These are phyloP conservation scores for Heliconius charithonia DNA, from an alignment of 2,888 invertebrate species.

Conservation along the genomic window DNA sequence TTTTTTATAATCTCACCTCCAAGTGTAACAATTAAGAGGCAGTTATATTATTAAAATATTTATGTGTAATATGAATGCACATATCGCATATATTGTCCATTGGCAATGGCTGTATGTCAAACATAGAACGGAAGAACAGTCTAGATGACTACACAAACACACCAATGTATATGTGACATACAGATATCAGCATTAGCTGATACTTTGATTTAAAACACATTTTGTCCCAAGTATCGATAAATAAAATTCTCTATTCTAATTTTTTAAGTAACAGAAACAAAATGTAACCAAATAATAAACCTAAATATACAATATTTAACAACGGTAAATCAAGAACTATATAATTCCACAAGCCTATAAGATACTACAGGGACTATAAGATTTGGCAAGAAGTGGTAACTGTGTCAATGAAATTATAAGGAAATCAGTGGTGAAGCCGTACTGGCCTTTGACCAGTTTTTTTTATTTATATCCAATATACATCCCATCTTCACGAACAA, in stretches of 20 bases:
- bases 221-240: not conserved
- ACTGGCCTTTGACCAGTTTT: too few species aligned
- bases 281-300: not conserved
- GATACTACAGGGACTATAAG: too few species aligned
- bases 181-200: slow-evolving; percentile 20
- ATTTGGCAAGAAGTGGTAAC: too few species aligned
- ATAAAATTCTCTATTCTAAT: not conserved
- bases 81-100: not conserved
- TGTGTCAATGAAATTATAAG: too few species aligned
- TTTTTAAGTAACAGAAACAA: not conserved
- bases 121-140: slow-evolving; percentile 26
- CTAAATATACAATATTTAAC: not conserved
- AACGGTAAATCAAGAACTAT: not conserved
- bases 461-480: too few species aligned
- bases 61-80: not conserved
- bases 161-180: slow-evolving; percentile 6
- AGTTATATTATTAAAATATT: not conserved
- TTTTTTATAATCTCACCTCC: too few species aligned
- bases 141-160: slow-evolving; percentile 26
- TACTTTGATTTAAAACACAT: not conserved
- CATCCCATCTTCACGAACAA: too few species aligned
- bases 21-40: too few species aligned
- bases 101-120: slow-evolving; percentile 23
- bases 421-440: too few species aligned
- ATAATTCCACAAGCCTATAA: too few species aligned